Conservation (phyloP, 2,113 vertebrate genomes). For the Monarcha castaneiventris region DNA sequence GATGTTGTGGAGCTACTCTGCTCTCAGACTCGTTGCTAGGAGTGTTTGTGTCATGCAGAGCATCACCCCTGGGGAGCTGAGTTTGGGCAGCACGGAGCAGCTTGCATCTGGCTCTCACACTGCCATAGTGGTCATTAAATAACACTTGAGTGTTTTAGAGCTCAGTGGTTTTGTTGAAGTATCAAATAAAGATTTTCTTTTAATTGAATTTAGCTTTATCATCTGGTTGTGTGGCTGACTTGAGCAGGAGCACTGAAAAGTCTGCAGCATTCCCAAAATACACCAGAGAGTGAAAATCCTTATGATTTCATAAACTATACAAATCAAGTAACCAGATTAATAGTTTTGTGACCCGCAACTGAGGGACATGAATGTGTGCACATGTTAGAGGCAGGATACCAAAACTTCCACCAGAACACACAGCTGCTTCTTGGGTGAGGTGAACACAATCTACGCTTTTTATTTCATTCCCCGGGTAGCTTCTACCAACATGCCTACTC, state of each 20-base stretch:
- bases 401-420: background rate
- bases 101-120: background rate
- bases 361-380: background rate
- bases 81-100: background rate
- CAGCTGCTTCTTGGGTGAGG: background rate
- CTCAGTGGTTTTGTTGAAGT: background rate
- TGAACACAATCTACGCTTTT: background rate
- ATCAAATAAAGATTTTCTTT: background rate
- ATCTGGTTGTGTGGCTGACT: background rate
- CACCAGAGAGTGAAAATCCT: background rate
- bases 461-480: background rate
- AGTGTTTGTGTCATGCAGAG: background rate
- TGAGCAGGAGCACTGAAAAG: background rate
- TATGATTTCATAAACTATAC: background rate
- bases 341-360: background rate
- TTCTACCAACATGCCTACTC: background rate
- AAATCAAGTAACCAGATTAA: background rate
- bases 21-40: background rate
- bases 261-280: background rate
- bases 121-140: background rate
- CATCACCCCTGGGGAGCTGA: background rate
- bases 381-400: background rate
- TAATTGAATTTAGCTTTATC: background rate
- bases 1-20: background rate
- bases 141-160: background rate